Percentiles rank a stretch among this genome's conserved stretches.
phyloP scores from a whole-genome alignment of 2,797 vertebrate species.

The Eulemur mongoz region DNA sequence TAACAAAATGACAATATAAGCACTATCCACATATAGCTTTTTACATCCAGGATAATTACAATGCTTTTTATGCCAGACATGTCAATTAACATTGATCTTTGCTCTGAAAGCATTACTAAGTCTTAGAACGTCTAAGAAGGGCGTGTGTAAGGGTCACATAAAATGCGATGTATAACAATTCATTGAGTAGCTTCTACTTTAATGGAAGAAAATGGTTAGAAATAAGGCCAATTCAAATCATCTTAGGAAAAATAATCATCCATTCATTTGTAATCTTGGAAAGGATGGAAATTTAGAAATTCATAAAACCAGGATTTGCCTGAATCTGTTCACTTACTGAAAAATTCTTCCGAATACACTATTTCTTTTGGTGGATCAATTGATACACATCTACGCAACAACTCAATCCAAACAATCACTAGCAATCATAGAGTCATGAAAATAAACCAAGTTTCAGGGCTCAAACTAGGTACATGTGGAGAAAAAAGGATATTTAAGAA shows the following conservation, averaged over 20 bases:
- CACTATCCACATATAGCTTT: rapidly evolving
- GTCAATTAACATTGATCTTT: slow-evolving; percentile 3
- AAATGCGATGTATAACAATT: background rate
- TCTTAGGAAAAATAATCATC: background rate
- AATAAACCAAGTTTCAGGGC: background rate
- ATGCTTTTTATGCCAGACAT: background rate
- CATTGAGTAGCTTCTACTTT: slow-evolving; percentile 23
- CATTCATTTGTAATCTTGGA: background rate
- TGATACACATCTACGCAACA: background rate
- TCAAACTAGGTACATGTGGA: background rate
- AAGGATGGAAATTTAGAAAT: background rate
- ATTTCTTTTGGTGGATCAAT: background rate
- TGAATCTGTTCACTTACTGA: background rate
- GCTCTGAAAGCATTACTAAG: background rate
- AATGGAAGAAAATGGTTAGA: background rate
- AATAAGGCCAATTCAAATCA: background rate
- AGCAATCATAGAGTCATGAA: background rate
- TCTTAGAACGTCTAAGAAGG: background rate
- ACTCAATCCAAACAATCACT: background rate
- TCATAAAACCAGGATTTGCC: background rate
- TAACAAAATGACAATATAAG: slow-evolving; percentile 43
- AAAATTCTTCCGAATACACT: background rate
- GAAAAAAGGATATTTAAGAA: background rate
- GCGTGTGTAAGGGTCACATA: background rate
- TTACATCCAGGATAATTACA: slow-evolving; percentile 28